A percentile compares a stretch with the other conserved stretches of the same genome.
phyloP scores from a whole-genome alignment of 2,797 vertebrate genomes.

The Limosa lapponica region DNA sequence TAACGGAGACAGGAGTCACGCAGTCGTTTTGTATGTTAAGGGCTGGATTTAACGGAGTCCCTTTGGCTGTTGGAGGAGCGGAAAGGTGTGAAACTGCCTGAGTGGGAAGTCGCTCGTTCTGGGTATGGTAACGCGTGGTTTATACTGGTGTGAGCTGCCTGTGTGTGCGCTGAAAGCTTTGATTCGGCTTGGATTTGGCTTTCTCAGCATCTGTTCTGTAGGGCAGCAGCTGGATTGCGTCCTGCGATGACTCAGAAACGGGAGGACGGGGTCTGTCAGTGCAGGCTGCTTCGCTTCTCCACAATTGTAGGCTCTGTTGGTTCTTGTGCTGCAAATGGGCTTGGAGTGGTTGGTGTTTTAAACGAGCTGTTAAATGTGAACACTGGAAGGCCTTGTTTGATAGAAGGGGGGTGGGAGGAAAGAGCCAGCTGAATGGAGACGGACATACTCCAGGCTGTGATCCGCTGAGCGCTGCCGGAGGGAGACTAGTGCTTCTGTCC shows the following conservation, averaged over 20 bases:
- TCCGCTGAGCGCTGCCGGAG: background rate
- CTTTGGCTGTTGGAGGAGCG: background rate
- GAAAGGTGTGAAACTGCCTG: background rate
- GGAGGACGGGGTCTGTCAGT: background rate
- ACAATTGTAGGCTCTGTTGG: background rate
- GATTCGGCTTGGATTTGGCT: background rate
- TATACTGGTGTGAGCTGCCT: background rate
- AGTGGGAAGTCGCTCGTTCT: background rate
- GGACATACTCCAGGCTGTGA: background rate
- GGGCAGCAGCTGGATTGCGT: constrained; percentile 29
- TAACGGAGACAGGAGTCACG: background rate
- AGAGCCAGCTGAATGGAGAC: background rate
- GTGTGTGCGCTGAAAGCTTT: background rate
- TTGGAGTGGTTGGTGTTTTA: background rate
- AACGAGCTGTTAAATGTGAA: background rate
- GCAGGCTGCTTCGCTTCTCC: background rate
- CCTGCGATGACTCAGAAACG: background rate
- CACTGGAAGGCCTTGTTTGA: background rate
- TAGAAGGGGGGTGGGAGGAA: background rate
- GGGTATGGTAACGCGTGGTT: background rate
- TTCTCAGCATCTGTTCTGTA: background rate
- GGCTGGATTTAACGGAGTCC: background rate
- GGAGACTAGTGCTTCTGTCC: background rate
- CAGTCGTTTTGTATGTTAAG: background rate
- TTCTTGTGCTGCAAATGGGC: background rate